Percentiles rank a stretch among this genome's conserved stretches.
Evolutionary conservation across 2,113 vertebrate species (phyloP).

Genomic region (Tetraodon nigroviridis): DNA sequence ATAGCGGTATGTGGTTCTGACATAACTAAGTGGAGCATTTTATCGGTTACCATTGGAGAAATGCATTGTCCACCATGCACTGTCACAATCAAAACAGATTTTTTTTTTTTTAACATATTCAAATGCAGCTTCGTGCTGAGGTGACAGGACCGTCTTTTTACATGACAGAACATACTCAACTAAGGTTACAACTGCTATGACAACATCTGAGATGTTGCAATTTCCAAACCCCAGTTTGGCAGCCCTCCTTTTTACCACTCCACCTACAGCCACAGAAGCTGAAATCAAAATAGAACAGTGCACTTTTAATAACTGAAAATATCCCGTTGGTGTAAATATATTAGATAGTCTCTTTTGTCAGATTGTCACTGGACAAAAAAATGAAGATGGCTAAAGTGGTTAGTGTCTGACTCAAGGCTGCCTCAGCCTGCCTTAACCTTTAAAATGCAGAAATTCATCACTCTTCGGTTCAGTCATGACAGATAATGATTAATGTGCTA

Average conservation of each 20-base stretch:
- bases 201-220: conserved; percentile 24
- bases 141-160: conserved; percentile 12
- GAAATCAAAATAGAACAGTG: conserved; percentile 5
- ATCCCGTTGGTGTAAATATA: conserved; percentile 16
- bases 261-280: background rate
- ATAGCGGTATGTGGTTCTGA: conserved; percentile 23
- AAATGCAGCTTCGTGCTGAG: conserved; percentile 32
- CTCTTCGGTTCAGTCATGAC: conserved; percentile 29
- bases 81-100: conserved; percentile 27
- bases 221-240: conserved; percentile 26
- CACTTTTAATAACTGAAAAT: conserved; percentile 16
- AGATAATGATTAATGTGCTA: conserved; percentile 18
- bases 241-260: conserved; percentile 1
- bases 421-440: background rate
- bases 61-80: conserved; percentile 11
- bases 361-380: conserved; percentile 10
- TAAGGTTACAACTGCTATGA: conserved; percentile 10
- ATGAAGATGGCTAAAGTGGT: conserved; percentile 10
- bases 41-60: conserved; percentile 17
- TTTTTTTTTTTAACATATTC: conserved; percentile 10
- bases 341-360: conserved; percentile 9
- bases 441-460: conserved; percentile 11
- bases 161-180: conserved; percentile 5
- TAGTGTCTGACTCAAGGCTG: conserved; percentile 1
- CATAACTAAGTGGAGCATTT: conserved; percentile 21